Evolutionary conservation across 2,888 invertebrate genomes (phyloP).

Genomic region (Spatulosminthurus flaviceps): DNA sequence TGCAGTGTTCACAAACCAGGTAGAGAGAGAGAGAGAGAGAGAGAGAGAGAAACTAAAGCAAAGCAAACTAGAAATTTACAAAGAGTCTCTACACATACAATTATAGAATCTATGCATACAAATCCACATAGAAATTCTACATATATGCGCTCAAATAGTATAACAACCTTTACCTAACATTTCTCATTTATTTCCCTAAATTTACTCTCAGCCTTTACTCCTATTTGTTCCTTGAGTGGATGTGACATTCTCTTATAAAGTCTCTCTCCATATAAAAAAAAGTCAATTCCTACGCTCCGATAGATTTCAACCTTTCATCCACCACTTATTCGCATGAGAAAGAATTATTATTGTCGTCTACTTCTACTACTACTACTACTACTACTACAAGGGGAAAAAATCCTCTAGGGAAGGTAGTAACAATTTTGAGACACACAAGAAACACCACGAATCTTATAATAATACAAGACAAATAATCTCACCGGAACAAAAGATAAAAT

Average conservation of each 20-base stretch:
- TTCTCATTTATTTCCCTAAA: too few relatives aligned
- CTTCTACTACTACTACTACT: too few relatives aligned
- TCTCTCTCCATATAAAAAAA: too few relatives aligned
- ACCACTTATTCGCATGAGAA: conserved; percentile 27
- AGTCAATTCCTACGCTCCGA: conserved; percentile 28
- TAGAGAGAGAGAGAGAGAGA: too few relatives aligned
- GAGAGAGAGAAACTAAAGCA: too few relatives aligned
- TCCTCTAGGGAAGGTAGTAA: neutral
- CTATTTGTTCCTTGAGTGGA: too few relatives aligned
- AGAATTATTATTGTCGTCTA: too few relatives aligned
- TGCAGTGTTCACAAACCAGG: conserved; percentile 6
- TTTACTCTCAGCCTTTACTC: neutral
- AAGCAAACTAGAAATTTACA: conserved; percentile 15
- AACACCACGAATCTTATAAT: neutral
- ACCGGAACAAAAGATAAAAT: conserved; percentile 16
- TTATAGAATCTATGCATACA: too few relatives aligned
- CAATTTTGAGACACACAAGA: conserved; percentile 6
- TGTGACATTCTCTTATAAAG: too few relatives aligned
- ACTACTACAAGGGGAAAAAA: neutral
- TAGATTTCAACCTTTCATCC: neutral
- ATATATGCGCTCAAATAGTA: too few relatives aligned
- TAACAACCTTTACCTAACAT: too few relatives aligned
- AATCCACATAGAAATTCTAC: too few relatives aligned
- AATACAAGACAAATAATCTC: neutral
- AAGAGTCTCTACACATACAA: neutral